A percentile compares a stretch with the other conserved stretches of the same genome.
phyloP scores from a whole-genome alignment of 2,888 invertebrate species.

The Ennomos fuscantarius region DNA sequence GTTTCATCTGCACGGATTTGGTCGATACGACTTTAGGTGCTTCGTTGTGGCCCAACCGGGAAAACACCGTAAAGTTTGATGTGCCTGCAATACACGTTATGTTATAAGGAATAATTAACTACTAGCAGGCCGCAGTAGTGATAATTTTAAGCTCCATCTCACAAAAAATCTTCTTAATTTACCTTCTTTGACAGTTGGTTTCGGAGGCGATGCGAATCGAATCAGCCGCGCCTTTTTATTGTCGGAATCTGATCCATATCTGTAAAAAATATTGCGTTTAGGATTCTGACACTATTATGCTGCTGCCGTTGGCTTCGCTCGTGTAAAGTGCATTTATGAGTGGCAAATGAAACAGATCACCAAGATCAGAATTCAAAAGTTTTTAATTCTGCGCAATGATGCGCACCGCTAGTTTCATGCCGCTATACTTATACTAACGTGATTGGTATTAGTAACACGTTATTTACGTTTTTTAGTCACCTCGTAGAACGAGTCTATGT shows the following conservation, averaged over 20 bases:
- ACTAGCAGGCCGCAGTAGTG: no score
- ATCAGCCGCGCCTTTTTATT: constrained; percentile 69
- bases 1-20: constrained; percentile 42
- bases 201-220: constrained; percentile 54
- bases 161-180: background rate
- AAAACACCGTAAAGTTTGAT: constrained; percentile 68
- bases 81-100: constrained; percentile 41
- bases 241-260: constrained; percentile 47
- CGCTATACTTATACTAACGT: no score
- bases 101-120: background rate
- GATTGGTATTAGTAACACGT: no score
- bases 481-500: no score
- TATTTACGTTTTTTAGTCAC: no score
- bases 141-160: no score
- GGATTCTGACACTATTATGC: background rate
- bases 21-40: constrained; percentile 17
- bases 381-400: no score
- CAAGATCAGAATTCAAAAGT: no score
- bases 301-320: background rate
- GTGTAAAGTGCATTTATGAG: no score
- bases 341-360: no score
- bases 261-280: constrained; percentile 37
- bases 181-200: constrained; percentile 60
- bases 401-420: no score
- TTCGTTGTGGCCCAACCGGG: constrained; percentile 71